A percentile compares a stretch with the other conserved stretches of the same genome.
phyloP scores from a whole-genome alignment of 2,113 vertebrate genomes.

The Puma concolor region DNA sequence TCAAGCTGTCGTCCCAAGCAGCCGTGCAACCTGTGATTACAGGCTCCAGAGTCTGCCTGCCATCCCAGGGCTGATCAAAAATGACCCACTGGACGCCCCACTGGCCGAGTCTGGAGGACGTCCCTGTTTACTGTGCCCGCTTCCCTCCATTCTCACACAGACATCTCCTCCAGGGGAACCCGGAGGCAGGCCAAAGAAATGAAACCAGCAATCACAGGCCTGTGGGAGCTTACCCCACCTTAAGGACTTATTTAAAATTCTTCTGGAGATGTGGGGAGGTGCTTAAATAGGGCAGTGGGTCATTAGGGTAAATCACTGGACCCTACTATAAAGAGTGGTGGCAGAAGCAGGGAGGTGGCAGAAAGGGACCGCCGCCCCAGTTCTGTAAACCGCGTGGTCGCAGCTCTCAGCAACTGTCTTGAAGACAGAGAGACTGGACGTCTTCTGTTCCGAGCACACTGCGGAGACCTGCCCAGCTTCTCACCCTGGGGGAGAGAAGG shows the following conservation, averaged over 20 bases:
- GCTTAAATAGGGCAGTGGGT: neutral
- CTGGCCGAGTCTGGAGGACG: neutral
- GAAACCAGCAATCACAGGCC: neutral
- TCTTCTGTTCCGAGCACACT: neutral
- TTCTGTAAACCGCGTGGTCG: neutral
- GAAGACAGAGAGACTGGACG: neutral
- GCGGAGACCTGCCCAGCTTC: neutral
- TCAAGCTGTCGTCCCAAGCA: neutral
- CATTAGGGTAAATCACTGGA: neutral
- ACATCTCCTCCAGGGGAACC: neutral
- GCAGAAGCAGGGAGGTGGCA: neutral
- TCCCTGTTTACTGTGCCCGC: neutral
- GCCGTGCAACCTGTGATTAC: neutral
- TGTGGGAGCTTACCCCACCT: neutral
- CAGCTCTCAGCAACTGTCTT: neutral
- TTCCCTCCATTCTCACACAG: neutral
- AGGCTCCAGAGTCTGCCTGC: neutral
- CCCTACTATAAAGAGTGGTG: neutral
- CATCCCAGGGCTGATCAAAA: neutral
- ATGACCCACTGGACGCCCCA: neutral
- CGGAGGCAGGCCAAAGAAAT: neutral
- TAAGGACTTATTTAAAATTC: constrained; percentile 38
- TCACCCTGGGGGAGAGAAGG: neutral
- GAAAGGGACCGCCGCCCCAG: neutral
- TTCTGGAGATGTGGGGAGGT: constrained; percentile 14